phyloP scores from a whole-genome alignment of 2,797 vertebrate genomes.

The Salmo trutta region DNA sequence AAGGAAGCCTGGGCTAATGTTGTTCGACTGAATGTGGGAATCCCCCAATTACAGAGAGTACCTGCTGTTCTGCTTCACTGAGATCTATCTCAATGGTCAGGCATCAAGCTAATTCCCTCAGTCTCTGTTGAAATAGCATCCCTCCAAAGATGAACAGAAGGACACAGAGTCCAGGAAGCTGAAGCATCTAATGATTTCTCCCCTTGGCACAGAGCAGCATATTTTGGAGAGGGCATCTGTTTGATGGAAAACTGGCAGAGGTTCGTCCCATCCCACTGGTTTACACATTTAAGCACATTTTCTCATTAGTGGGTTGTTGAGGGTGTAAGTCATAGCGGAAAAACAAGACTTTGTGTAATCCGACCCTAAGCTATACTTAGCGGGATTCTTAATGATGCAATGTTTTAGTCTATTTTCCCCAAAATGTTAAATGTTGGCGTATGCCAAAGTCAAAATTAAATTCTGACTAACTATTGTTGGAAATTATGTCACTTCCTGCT shows the following conservation, averaged over 20 bases:
- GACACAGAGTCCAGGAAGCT: slow-evolving; percentile 23
- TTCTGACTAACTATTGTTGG: too few species aligned
- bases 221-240: slow-evolving; percentile 22
- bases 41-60: slow-evolving; percentile 9
- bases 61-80: slow-evolving; percentile 16
- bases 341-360: neutral
- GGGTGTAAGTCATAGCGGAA: neutral
- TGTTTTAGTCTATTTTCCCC: neutral
- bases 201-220: slow-evolving; percentile 50
- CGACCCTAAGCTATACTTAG: neutral
- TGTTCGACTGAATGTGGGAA: slow-evolving; percentile 22
- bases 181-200: slow-evolving; percentile 22
- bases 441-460: neutral
- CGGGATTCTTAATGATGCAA: neutral
- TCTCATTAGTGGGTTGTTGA: neutral
- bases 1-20: slow-evolving; percentile 19
- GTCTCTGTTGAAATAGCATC: slow-evolving; percentile 41
- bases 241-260: neutral
- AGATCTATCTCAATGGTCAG: slow-evolving; percentile 11
- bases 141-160: slow-evolving; percentile 36
- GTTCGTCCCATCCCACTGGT: neutral
- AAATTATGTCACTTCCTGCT: too few species aligned
- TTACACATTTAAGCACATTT: neutral
- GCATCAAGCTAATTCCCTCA: slow-evolving; percentile 21
- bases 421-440: neutral